Evolutionary conservation across 1,140 invertebrate species (phyloP).

Genomic region (Hypothenemus hampei): DNA sequence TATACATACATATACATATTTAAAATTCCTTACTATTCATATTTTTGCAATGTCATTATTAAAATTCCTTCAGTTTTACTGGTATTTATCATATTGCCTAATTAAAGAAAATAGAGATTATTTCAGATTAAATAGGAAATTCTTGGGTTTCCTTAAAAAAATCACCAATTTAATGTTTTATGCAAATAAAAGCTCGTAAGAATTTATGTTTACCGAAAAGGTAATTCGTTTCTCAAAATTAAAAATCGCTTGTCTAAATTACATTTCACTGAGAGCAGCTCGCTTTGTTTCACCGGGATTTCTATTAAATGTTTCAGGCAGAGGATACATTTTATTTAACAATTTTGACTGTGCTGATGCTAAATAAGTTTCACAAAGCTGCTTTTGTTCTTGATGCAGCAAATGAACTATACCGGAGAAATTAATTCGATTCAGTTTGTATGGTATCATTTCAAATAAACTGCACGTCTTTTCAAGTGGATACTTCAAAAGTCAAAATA

Average conservation of each 20-base stretch:
- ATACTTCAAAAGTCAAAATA: no score
- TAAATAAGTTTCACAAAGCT: no score
- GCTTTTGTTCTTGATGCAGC: background rate
- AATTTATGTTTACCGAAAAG: constrained; percentile 9
- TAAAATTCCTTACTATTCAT: no score
- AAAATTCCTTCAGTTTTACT: no score
- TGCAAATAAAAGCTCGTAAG: constrained; percentile 15
- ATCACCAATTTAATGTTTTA: constrained; percentile 23
- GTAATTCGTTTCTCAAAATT: constrained; percentile 23
- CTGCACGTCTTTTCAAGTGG: no score
- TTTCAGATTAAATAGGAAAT: no score
- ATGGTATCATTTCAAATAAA: background rate
- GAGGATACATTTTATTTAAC: constrained; percentile 5
- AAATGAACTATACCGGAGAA: background rate
- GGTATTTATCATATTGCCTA: no score
- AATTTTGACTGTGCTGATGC: background rate
- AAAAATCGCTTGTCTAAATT: constrained; percentile 16
- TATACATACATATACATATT: no score
- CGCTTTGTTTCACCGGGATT: constrained; percentile 6
- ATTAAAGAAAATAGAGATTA: no score
- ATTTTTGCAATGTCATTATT: no score
- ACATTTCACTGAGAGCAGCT: constrained; percentile 9
- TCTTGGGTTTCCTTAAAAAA: no score
- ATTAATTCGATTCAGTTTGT: background rate
- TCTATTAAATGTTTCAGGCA: background rate